Evolutionary conservation across 2,113 vertebrate genomes (phyloP).

Genomic region (Noturus placidus): DNA sequence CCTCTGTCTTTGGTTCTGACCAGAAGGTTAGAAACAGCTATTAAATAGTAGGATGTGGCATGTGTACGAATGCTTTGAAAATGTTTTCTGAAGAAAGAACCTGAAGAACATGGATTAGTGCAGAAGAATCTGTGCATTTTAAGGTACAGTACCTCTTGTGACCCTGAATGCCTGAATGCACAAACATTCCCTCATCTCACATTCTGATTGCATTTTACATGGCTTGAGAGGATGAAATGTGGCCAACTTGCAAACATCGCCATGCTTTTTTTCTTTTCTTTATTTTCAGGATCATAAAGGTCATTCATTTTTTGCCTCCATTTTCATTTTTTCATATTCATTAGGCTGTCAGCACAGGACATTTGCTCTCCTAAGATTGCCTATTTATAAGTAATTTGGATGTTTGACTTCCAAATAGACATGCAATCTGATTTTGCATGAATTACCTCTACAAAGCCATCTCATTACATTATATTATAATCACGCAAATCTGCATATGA

Average conservation of each 20-base stretch:
- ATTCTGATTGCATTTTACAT: constrained; percentile 36
- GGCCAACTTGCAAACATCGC: constrained; percentile 11
- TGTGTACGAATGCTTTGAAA: background rate
- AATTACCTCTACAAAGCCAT: constrained; percentile 36
- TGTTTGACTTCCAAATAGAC: constrained; percentile 51
- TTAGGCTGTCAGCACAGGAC: constrained; percentile 42
- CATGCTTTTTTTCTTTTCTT: background rate
- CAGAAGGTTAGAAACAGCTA: background rate
- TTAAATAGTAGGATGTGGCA: background rate
- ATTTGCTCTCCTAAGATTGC: constrained; percentile 49
- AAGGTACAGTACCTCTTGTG: background rate
- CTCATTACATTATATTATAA: constrained; percentile 36
- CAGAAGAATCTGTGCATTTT: background rate
- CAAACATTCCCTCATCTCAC: background rate
- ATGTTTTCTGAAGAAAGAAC: background rate
- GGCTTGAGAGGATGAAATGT: constrained; percentile 18
- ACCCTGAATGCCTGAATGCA: background rate
- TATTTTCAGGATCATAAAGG: constrained; percentile 46
- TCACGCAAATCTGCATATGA: constrained; percentile 38
- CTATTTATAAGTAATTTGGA: constrained; percentile 53
- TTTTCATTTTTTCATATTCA: constrained; percentile 52
- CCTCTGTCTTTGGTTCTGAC: no score
- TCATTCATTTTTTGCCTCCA: constrained; percentile 47
- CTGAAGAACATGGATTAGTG: background rate
- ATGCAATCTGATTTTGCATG: constrained; percentile 47